phyloP scores from a whole-genome alignment of 2,888 invertebrate genomes.

The Abrostola triplasia region DNA sequence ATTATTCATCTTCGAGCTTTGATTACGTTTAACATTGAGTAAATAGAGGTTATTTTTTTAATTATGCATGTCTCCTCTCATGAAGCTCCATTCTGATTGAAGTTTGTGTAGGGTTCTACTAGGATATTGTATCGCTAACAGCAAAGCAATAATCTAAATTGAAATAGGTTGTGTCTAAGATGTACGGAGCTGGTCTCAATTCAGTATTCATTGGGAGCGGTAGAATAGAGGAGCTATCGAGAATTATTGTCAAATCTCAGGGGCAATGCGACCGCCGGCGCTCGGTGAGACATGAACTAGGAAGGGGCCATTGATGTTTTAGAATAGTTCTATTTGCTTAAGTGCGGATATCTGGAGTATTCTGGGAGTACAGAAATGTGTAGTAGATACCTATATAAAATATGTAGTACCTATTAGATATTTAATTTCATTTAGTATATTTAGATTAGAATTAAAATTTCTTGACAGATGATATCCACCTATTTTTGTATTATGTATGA shows the following conservation, averaged over 20 bases:
- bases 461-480: too few species aligned
- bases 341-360: constrained; percentile 18
- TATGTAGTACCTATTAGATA: too few species aligned
- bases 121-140: constrained; percentile 69
- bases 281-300: constrained; percentile 58
- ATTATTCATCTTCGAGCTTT: constrained; percentile 77
- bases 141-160: constrained; percentile 83
- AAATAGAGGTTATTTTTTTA: constrained; percentile 40
- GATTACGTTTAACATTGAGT: constrained; percentile 64
- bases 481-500: too few species aligned
- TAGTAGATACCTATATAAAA: too few species aligned
- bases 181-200: constrained; percentile 71
- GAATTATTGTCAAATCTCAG: constrained; percentile 86
- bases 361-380: constrained; percentile 6
- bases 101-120: constrained; percentile 58
- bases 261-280: constrained; percentile 71
- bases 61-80: constrained; percentile 22
- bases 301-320: constrained; percentile 58
- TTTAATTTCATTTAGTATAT: neutral
- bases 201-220: constrained; percentile 82
- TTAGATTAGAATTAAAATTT: too few species aligned
- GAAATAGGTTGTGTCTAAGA: constrained; percentile 80
- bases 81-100: constrained; percentile 38
- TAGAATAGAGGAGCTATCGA: constrained; percentile 80
- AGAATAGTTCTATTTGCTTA: constrained; percentile 47